A percentile compares a stretch with the other conserved stretches of the same genome.
Conservation (phyloP, 1,140 invertebrate species). For the Ptiloglossa arizonensis region DNA sequence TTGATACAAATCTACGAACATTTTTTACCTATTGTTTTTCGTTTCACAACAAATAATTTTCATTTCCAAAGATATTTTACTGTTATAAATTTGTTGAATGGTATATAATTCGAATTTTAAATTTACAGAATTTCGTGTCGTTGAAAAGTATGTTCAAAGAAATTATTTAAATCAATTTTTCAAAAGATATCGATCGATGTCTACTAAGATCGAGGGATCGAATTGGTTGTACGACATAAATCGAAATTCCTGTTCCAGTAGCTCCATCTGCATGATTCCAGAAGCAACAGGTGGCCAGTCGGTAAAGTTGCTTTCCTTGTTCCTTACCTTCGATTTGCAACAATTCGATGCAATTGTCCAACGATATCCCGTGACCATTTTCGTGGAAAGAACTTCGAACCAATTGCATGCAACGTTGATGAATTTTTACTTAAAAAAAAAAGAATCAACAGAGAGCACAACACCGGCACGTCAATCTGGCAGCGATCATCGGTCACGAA, state of each 20-base stretch:
- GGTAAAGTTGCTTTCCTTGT: conserved; percentile 25
- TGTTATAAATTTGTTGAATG: too few species aligned
- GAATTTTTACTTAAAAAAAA: too few species aligned
- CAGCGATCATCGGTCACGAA: conserved; percentile 13
- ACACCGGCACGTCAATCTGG: not conserved
- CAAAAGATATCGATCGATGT: too few species aligned
- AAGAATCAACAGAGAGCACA: not conserved
- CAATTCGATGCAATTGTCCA: too few species aligned
- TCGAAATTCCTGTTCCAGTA: not conserved
- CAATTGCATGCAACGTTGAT: too few species aligned
- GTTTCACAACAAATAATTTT: too few species aligned
- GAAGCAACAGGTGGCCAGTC: not conserved
- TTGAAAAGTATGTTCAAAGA: not conserved
- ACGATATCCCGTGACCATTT: not conserved
- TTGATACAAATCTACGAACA: too few species aligned
- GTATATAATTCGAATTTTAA: not conserved
- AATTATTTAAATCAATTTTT: too few species aligned
- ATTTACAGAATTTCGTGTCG: not conserved
- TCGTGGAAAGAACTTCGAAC: not conserved
- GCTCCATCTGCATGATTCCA: conserved; percentile 21
- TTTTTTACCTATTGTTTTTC: too few species aligned
- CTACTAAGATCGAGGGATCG: not conserved
- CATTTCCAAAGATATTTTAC: too few species aligned
- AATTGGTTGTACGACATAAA: not conserved
- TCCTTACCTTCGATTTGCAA: not conserved